Base-by-base conservation (phyloP, 2,888 invertebrate genomes). In the Cacoxenus indagator region DNA sequence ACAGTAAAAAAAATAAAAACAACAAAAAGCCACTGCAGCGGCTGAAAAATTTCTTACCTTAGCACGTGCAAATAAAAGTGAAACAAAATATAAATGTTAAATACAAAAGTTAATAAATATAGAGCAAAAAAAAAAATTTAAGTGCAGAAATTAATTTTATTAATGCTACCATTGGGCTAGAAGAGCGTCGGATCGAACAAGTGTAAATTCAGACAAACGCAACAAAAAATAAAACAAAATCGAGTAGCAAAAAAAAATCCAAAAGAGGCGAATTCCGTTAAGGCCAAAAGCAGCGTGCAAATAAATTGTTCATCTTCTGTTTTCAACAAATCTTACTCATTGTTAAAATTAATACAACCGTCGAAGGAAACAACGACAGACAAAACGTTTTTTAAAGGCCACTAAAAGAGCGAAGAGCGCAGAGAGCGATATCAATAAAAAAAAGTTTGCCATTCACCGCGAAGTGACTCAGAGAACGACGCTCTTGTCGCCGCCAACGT, bases 261-360 rank as follows among this genome's bases (percentile, higher is more conserved):
- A 54, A 14, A 27, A 62, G 61, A 68, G 48, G n/a, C n/a, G n/a
- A n/a, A n/a, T n/a, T n/a, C n/a, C n/a, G n/a, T n/a, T n/a, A 26
- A 29, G 64, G 17, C 57, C n/a, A n/a, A 67, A 55, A 55, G 27
- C 29, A 62, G 24, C 43, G 61, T 62, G 61, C 43, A 59, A 27
- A 71, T 54, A 27, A n/a, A n/a, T n/a, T n/a, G n/a, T n/a, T n/a
- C n/a, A n/a, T n/a, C n/a, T n/a, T n/a, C n/a, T 62, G 48, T 67
- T 72, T 67, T 51, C 27, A 61, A 72, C 46, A 70, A 76, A 75
- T 69, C 75, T 75, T 73, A 76, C 71, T 71, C 77, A 71, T 74
- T 75, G 73, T 75, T 74, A 59, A 70, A 64, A 61, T 67, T 65
- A 65, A 37, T 37, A 17, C 54, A 76, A 68, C 70, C 64, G 64